Evolutionary conservation across 2,113 vertebrate genomes (phyloP).

Genomic region (Campylomormyrus tamandua): DNA sequence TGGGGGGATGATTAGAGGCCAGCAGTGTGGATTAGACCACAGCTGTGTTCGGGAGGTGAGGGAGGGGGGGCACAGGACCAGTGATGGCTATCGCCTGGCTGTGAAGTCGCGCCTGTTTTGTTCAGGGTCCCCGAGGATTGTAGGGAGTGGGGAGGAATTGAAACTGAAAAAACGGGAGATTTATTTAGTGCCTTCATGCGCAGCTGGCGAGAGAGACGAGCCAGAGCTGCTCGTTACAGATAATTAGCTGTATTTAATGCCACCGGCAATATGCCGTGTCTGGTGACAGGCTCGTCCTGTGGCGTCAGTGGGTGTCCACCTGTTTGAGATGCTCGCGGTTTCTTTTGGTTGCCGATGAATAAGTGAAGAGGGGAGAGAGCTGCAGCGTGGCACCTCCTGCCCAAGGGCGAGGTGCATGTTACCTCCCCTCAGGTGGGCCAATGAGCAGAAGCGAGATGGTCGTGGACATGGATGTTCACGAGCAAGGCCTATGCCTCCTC

Average conservation of each 20-base stretch:
- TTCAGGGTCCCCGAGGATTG: not conserved
- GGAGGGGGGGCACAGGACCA: not conserved
- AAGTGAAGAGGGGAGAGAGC: not conserved
- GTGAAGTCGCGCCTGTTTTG: not conserved
- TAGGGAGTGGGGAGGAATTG: not conserved
- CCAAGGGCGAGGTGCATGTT: not conserved
- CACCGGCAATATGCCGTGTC: conserved; percentile 47
- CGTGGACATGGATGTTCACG: not conserved
- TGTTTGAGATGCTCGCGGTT: conserved; percentile 21
- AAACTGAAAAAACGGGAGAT: conserved; percentile 24
- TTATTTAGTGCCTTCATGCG: conserved; percentile 27
- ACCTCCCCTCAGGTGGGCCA: not conserved
- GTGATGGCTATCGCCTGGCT: not conserved
- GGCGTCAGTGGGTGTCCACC: conserved; percentile 39
- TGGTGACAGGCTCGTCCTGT: conserved; percentile 45
- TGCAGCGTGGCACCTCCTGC: not conserved
- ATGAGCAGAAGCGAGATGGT: not conserved
- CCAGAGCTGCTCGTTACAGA: conserved; percentile 47
- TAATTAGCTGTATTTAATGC: conserved; percentile 58
- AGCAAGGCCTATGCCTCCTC: not conserved
- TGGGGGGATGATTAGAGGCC: not conserved
- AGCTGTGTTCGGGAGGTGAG: not conserved
- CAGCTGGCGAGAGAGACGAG: conserved; percentile 52
- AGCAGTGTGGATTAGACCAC: not conserved
- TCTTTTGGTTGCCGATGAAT: conserved; percentile 18